Base-by-base conservation (phyloP, 2,113 vertebrate species). In the Zapornia atra region DNA sequence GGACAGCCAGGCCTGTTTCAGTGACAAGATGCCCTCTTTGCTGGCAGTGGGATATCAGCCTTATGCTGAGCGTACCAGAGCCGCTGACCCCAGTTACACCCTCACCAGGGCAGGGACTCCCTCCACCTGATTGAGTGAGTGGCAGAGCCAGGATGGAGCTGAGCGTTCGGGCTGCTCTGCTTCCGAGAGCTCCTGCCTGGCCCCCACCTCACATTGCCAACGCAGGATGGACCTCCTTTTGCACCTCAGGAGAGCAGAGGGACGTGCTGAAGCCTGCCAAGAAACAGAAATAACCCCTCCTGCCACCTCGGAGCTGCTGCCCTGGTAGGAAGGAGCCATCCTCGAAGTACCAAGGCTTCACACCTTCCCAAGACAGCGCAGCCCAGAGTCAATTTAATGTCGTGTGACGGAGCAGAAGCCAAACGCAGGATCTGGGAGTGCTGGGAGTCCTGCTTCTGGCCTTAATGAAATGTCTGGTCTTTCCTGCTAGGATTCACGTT, bases 401-500 rank as follows among this genome's bases (percentile, higher is more conserved):
- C 68, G 40, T 12, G 44, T 72, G 90, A 54, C 61, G 75, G 82
- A 92, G 78, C 75, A 76, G 86, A 90, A 92, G 81, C 4, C 6
- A 80, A 87, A n/a, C 24, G 6, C 46, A 64, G 46, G 66, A 69
- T 53, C 76, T 50, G 72, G 2, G 2, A 77, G 72, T 66, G 88
- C 85, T 71, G 15, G 56, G 79, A 73, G 88, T 42, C 68, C 40
- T 44, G 64, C 82, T 90, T 93, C 53, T 57, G 29, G 69, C 66
- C 72, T 92, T 95, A 94, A 95, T 86, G 66, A 93, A 91, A 77
- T 77, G 82, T 86, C 50, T 38, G n/a, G 79, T 96, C 56, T 53
- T 92, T 95, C 76, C 80, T 77, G 46, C 60, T 57, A 69, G 50
- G 24, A 96, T 86, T 78, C 4, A 4, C 31, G 36, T 11, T 88